A percentile compares a stretch with the other conserved stretches of the same genome.
Evolutionary conservation across 2,113 vertebrate species (phyloP).

Genomic region (Mionectes macconnelli): DNA sequence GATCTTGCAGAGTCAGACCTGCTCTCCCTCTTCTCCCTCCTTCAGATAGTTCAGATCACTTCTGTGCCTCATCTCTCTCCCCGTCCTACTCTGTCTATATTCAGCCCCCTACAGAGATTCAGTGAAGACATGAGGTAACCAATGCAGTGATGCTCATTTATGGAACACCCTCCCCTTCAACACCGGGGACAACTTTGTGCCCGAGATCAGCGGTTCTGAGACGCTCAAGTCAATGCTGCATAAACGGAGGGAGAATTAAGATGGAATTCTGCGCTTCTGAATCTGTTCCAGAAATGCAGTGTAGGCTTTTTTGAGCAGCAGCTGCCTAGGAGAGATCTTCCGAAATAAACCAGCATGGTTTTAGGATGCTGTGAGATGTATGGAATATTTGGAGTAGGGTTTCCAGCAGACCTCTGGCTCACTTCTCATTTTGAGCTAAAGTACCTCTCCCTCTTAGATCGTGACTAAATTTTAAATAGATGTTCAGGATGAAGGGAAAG

Average conservation of each 20-base stretch:
- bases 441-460: neutral
- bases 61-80: neutral
- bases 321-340: neutral
- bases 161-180: slow-evolving; percentile 1
- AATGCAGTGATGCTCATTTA: slow-evolving; percentile 15
- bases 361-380: neutral
- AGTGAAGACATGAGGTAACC: neutral
- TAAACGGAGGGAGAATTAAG: neutral
- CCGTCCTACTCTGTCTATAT: neutral
- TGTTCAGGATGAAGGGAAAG: neutral
- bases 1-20: slow-evolving; percentile 1
- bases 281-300: slow-evolving; percentile 2
- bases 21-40: neutral
- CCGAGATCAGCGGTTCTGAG: slow-evolving; percentile 30
- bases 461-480: neutral
- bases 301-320: neutral
- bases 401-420: neutral
- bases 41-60: neutral
- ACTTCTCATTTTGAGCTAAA: neutral
- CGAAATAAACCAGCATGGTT: neutral
- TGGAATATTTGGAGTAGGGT: neutral
- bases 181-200: neutral
- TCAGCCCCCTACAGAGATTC: slow-evolving; percentile 2
- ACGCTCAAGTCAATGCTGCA: neutral
- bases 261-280: neutral